phyloP scores from a whole-genome alignment of 2,888 invertebrate species.

The Lasioglossum oenotherae region DNA sequence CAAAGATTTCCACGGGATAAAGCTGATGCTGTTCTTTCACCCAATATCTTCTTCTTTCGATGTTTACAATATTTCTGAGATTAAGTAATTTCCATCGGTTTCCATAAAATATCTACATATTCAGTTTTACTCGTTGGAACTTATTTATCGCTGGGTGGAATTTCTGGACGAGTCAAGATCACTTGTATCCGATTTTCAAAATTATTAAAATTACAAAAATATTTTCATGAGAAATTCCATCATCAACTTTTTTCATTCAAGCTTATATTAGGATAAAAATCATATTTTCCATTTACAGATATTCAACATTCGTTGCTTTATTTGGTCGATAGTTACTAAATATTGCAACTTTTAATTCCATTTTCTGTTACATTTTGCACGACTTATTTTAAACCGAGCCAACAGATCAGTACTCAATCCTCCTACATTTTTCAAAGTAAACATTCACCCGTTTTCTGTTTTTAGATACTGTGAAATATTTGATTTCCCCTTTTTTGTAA shows the following conservation, averaged over 20 bases:
- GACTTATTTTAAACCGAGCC: background rate
- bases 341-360: background rate
- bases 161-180: background rate
- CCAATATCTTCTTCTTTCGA: constrained; percentile 38
- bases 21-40: constrained; percentile 41
- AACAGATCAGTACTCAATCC: background rate
- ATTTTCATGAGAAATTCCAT: background rate
- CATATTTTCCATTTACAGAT: background rate
- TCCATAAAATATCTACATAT: background rate
- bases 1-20: constrained; percentile 47
- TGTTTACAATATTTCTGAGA: constrained; percentile 46
- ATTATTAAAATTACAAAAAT: background rate
- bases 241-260: background rate
- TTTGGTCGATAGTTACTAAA: background rate
- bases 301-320: background rate
- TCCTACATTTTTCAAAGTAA: background rate
- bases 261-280: background rate
- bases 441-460: background rate
- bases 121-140: background rate
- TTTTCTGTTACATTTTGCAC: background rate
- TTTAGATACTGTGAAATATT: background rate
- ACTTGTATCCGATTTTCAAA: background rate
- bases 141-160: background rate
- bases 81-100: constrained; percentile 20
- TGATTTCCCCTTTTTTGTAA: background rate